Base-by-base conservation (phyloP, 2,113 vertebrate genomes). In the Excalfactoria chinensis region DNA sequence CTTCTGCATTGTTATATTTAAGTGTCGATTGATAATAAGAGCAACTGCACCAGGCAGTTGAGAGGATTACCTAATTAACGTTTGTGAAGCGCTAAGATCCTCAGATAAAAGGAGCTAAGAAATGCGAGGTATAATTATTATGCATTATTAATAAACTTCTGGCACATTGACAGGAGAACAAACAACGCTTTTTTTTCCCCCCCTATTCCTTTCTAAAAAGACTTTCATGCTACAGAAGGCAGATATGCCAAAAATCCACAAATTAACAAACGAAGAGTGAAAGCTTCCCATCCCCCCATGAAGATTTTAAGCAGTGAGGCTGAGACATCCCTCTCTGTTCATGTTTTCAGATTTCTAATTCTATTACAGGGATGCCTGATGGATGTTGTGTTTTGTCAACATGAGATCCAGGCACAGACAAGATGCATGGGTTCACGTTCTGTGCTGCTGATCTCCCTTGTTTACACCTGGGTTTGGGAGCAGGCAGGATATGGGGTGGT, bases 71-170 rank as follows among this genome's bases (percentile, higher is more conserved):
- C 87, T 94, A 96, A 96, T 91, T 93, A 95, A 76, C 69, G 85
- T 93, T 93, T 96, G 69, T 83, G 85, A 89, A 80, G 72, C 44
- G 68, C 91, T 46, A 60, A 93, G 87, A 93, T 95, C 40, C 40
- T 86, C 79, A 80, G 87, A 95, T 95, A 85, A 93, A 95, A 96
- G 91, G 40, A 91, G 72, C 58, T 72, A 72, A 68, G 91, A 91
- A 91, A 70, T 0, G 1, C 44, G 66, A 44, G 22, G 15, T 89
- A 77, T 95, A 93, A 95, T 96, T 93, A 96, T 85, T 85, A 84
- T 88, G 85, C 68, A 95, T 95, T 96, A 95, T 96, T 96, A 96
- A 96, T 95, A 95, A 94, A 89, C 68, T 91, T 68, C 85, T 93
- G 81, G 82, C 91, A 94, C 69, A 44, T 41, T 94, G 84, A 94